A percentile compares a stretch with the other conserved stretches of the same genome.
phyloP scores from a whole-genome alignment of 2,113 vertebrate genomes.

The Leucosticte australis region DNA sequence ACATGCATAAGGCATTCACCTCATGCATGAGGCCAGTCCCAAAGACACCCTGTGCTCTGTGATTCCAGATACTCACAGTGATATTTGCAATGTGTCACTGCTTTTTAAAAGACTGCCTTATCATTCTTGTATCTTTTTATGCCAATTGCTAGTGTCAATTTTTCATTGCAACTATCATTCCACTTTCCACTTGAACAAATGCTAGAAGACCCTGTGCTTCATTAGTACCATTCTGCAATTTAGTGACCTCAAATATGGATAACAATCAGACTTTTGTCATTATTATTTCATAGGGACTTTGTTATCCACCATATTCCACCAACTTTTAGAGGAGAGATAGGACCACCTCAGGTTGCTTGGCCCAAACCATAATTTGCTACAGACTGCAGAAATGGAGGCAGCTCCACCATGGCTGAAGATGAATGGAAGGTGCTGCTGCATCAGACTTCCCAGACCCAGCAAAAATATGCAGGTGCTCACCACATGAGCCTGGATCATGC shows the following conservation, averaged over 20 bases:
- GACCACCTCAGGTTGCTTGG: background rate
- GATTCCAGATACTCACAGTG: background rate
- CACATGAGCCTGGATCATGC: background rate
- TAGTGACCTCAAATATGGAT: background rate
- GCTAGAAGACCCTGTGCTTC: background rate
- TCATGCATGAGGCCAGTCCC: background rate
- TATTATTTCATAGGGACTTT: background rate
- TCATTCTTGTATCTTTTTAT: background rate
- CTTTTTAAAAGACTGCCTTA: background rate
- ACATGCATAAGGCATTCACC: accelerated
- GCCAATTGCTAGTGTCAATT: background rate
- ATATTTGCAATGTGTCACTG: background rate
- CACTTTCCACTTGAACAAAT: background rate
- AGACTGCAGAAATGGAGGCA: background rate
- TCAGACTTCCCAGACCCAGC: background rate
- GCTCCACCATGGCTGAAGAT: background rate
- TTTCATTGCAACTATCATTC: background rate
- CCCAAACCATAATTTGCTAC: background rate
- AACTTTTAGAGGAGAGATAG: background rate
- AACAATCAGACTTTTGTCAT: background rate
- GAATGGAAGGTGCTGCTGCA: background rate
- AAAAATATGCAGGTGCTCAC: background rate
- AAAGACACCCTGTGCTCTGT: background rate
- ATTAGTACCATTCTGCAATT: background rate
- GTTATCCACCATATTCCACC: background rate